Evolutionary conservation across 2,888 invertebrate genomes (phyloP).

Genomic region (Matsumyia berberina): DNA sequence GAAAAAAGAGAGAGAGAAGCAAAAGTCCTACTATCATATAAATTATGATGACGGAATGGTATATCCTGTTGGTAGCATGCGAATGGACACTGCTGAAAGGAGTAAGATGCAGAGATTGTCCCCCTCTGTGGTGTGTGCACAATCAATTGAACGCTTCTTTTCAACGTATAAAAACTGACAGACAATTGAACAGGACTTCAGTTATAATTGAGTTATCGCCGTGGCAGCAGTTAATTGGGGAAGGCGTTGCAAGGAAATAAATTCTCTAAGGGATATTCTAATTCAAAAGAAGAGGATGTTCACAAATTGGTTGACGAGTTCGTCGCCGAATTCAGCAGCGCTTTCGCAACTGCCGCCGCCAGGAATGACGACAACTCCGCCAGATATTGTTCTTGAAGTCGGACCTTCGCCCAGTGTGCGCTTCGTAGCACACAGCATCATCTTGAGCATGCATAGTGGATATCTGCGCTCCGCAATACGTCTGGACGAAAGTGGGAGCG

Average conservation of each 20-base stretch:
- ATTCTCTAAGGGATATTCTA: neutral
- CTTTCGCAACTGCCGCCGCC: slow-evolving; percentile 72
- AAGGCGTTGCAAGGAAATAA: slow-evolving; percentile 1
- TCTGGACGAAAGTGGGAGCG: slow-evolving; percentile 80
- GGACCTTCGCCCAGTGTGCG: slow-evolving; percentile 87
- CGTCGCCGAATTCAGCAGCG: slow-evolving; percentile 76
- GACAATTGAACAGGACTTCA: slow-evolving; percentile 81
- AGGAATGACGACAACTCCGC: slow-evolving; percentile 82
- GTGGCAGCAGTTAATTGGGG: slow-evolving; percentile 71
- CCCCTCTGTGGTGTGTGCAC: slow-evolving; percentile 3
- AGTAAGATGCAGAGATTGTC: slow-evolving; percentile 58
- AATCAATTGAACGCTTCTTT: slow-evolving; percentile 61
- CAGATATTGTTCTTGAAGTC: slow-evolving; percentile 88
- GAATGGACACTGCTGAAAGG: slow-evolving; percentile 61
- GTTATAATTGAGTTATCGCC: slow-evolving; percentile 82
- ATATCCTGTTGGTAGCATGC: slow-evolving; percentile 48
- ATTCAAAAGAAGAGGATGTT: slow-evolving; percentile 80
- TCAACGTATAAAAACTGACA: slow-evolving; percentile 82
- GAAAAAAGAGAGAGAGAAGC: slow-evolving; percentile 22
- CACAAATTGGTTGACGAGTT: slow-evolving; percentile 84
- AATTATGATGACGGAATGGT: slow-evolving; percentile 62
- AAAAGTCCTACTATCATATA: slow-evolving; percentile 56
- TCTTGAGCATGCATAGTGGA: slow-evolving; percentile 89
- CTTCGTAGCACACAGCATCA: slow-evolving; percentile 88
- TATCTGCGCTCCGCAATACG: slow-evolving; percentile 88